Percentiles rank a stretch among this genome's conserved stretches.
Evolutionary conservation across 1,140 invertebrate genomes (phyloP).

Genomic region (Colletes gigas): DNA sequence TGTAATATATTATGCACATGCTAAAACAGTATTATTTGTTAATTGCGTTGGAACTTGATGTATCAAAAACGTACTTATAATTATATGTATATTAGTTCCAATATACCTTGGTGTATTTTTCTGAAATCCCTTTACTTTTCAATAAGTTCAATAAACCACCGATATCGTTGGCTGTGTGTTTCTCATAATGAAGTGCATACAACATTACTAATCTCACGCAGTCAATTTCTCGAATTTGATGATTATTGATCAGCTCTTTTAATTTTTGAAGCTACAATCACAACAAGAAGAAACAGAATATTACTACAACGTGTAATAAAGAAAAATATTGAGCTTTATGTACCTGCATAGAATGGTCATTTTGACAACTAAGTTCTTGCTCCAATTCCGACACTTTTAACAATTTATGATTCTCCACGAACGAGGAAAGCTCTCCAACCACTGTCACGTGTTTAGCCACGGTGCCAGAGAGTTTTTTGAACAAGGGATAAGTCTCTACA

Average conservation of each 20-base stretch:
- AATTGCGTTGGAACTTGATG: background rate
- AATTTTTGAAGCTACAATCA: conserved; percentile 83
- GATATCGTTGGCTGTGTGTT: conserved; percentile 93
- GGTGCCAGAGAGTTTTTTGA: conserved; percentile 99
- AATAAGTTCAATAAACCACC: conserved; percentile 87
- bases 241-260: conserved; percentile 86
- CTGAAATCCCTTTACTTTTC: conserved; percentile 85
- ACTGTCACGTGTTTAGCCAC: conserved; percentile 98
- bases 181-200: conserved; percentile 96
- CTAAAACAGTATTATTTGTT: conserved; percentile 70
- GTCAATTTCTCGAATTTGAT: conserved; percentile 89
- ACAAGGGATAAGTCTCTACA: conserved; percentile 98
- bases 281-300: conserved; percentile 53
- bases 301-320: background rate
- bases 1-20: conserved; percentile 88
- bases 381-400: conserved; percentile 97
- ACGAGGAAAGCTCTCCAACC: conserved; percentile 94
- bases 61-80: background rate
- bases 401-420: conserved; percentile 90
- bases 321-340: conserved; percentile 3
- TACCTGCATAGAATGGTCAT: conserved; percentile 94
- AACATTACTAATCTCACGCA: conserved; percentile 94
- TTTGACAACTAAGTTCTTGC: conserved; percentile 96
- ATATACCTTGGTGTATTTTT: conserved; percentile 81
- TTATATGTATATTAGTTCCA: background rate